A percentile compares a stretch with the other conserved stretches of the same genome.
phyloP scores from a whole-genome alignment of 2,113 vertebrate genomes.

The Protobothrops mucrosquamatus region DNA sequence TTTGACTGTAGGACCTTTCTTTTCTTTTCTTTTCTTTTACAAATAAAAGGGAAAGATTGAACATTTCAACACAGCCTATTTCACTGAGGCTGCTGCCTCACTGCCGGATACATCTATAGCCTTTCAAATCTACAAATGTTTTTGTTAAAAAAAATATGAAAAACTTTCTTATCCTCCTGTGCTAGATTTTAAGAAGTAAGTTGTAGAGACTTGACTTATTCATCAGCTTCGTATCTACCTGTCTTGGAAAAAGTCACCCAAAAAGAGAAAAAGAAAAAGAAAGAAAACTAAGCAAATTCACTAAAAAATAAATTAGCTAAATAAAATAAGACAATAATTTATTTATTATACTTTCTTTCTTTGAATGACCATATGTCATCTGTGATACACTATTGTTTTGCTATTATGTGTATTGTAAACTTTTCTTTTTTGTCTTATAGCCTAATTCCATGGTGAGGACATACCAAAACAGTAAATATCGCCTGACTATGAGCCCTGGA shows the following conservation, averaged over 20 bases:
- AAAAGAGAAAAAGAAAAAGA: not conserved
- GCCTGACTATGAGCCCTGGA: constrained; percentile 78
- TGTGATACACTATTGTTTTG: not conserved
- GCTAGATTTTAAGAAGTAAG: not conserved
- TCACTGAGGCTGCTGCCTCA: not conserved
- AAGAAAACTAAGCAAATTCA: not conserved
- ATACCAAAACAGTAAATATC: constrained; percentile 79
- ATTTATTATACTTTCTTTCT: not conserved
- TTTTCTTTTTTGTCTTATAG: constrained; percentile 75
- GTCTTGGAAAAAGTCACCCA: not conserved
- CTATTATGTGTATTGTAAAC: constrained; percentile 29
- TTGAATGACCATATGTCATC: not conserved
- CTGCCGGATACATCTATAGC: not conserved
- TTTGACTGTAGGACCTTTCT: not conserved
- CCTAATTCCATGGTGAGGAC: constrained; percentile 80
- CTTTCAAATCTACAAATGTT: not conserved
- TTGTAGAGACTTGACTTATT: not conserved
- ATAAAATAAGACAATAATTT: not conserved
- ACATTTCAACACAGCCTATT: not conserved
- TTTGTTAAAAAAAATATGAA: not conserved
- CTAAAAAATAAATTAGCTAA: not conserved
- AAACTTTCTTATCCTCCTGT: not conserved
- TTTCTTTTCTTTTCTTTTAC: not conserved
- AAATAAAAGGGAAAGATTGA: not conserved
- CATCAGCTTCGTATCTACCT: not conserved